Conservation (phyloP, 2,113 vertebrate genomes). For the Chloroceryle aenea region DNA sequence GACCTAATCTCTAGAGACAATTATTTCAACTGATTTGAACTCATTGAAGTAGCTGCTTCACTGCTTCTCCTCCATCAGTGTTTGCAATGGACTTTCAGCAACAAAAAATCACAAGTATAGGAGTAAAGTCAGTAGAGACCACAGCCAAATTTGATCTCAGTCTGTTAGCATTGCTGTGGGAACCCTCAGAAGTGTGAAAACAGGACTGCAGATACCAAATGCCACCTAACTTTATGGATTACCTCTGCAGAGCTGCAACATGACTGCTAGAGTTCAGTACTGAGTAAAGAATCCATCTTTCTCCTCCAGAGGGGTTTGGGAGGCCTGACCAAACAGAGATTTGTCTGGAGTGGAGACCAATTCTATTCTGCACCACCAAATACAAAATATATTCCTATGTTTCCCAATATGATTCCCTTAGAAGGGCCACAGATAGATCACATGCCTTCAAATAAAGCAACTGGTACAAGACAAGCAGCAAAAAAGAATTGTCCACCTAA, state of each 20-base stretch:
- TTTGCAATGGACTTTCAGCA: not conserved
- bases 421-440: not conserved
- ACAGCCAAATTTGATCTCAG: not conserved
- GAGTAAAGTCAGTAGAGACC: not conserved
- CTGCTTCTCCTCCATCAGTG: not conserved
- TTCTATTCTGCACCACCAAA: not conserved
- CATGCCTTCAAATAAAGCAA: not conserved
- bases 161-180: not conserved
- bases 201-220: not conserved
- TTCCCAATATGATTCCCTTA: not conserved
- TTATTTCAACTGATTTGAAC: constrained; percentile 46
- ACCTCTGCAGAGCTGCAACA: not conserved
- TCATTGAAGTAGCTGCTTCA: not conserved
- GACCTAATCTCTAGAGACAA: constrained; percentile 32
- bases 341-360: not conserved
- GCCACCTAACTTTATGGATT: not conserved
- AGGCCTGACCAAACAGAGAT: not conserved
- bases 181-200: not conserved
- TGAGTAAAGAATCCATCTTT: not conserved
- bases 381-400: not conserved
- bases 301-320: not conserved
- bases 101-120: not conserved
- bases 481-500: not conserved
- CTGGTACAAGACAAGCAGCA: not conserved
- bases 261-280: not conserved